These are phyloP conservation scores for Hormaphis cornu DNA, from an alignment of 1,140 invertebrate genomes.

Conservation along the genomic window DNA sequence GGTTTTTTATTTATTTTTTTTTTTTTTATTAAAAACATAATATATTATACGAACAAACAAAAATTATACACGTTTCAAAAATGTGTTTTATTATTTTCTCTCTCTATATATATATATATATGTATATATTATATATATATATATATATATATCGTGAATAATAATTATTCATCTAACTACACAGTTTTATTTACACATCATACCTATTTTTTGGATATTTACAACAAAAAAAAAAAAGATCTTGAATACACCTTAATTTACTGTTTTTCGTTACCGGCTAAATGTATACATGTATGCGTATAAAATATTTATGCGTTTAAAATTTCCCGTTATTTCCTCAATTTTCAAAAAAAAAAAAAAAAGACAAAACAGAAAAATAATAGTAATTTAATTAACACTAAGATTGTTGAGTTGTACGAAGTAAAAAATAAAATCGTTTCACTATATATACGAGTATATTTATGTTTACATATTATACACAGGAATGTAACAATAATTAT, in stretches of 20 bases:
- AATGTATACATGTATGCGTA: slow-evolving; percentile 25
- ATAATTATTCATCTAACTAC: slow-evolving; percentile 26
- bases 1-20: slow-evolving; percentile 11
- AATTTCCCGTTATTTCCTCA: slow-evolving; percentile 11
- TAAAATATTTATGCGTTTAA: not conserved
- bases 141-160: slow-evolving; percentile 2
- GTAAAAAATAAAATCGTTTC: too few species aligned
- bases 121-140: slow-evolving; percentile 1
- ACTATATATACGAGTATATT: too few species aligned
- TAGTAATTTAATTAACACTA: not conserved
- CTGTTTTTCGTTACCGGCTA: slow-evolving; percentile 17
- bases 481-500: too few species aligned
- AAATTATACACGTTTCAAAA: slow-evolving; percentile 28
- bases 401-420: too few species aligned
- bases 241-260: not conserved
- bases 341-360: not conserved
- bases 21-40: slow-evolving; percentile 29
- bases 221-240: not conserved
- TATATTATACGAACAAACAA: slow-evolving; percentile 29
- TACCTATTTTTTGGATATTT: slow-evolving; percentile 30
- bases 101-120: not conserved
- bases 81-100: slow-evolving; percentile 24
- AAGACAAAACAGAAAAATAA: not conserved
- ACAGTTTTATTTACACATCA: slow-evolving; percentile 30
- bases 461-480: too few species aligned